Evolutionary conservation across 64 coral and sea anemone genomes (phyloP), one percentile per base, ranked within the genome.

Genomic region (Exaiptasia diaphana): DNA sequence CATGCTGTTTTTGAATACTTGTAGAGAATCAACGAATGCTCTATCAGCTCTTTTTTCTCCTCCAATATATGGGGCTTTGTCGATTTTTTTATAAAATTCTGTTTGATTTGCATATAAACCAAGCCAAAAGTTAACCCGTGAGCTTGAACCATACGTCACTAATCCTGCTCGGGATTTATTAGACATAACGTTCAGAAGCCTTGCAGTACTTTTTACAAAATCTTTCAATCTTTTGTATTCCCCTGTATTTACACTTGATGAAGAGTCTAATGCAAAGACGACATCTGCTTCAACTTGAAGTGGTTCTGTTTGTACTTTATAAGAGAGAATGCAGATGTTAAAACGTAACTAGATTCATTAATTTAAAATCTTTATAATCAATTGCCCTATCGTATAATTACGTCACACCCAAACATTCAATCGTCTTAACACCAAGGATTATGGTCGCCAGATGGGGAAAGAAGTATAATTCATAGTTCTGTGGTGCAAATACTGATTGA

Each of bases 191-290:
- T 87, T 67, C 22, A 87, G 71, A 20, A 73, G 33, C 17, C 64
- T 61, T 6, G 84, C 71, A 4, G 78, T 38, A 21, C 44, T 73
- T 35, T 53, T 68, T 4, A 78, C 74, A 49, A 87, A 87, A 43
- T 78, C 58, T 68, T 75, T 76, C 28, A 77, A 53, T 68, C 73
- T 39, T 42, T 68, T 87, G 46, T 77, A 87, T 42, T 87, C 61
- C 15, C 54, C 52, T 32, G 35, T 41, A 1, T 64, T 37, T 27
- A 87, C 73, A 15, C 35, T n/a, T 3, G 37, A 23, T 24, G 71
- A 77, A 4, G 84, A 78, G 39, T 87, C 84, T 5, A 87, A 18
- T 11, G 78, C n/a, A 57, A 87, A 87, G 11, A 87, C 33, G 0
- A 87, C 73, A 5, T 61, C 84, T 14, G 48, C 61, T 26, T 87